A percentile compares a stretch with the other conserved stretches of the same genome.
Evolutionary conservation across 2,113 vertebrate species (phyloP).

Genomic region (Caracal caracal): DNA sequence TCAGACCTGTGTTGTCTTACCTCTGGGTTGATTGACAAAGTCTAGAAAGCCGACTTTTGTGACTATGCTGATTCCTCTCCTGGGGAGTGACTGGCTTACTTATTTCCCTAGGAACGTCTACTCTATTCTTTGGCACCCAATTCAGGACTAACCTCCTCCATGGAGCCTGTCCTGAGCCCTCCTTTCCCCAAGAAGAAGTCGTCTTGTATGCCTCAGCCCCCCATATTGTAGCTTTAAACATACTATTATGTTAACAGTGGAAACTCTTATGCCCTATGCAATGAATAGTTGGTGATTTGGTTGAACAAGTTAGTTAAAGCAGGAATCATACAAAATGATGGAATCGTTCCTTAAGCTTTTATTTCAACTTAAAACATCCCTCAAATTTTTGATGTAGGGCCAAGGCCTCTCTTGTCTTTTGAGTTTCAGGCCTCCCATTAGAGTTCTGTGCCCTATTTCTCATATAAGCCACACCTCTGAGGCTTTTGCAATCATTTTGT

Average conservation of each 20-base stretch:
- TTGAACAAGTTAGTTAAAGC: conserved; percentile 50
- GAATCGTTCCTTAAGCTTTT: conserved; percentile 16
- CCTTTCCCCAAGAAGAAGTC: not conserved
- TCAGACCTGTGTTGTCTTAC: not conserved
- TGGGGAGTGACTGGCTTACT: not conserved
- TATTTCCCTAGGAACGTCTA: not conserved
- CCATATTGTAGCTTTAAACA: not conserved
- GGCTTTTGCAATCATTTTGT: not conserved
- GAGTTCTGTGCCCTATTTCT: not conserved
- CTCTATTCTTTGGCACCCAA: not conserved
- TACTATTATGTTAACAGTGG: not conserved
- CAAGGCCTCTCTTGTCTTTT: not conserved
- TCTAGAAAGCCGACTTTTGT: not conserved
- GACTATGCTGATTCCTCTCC: not conserved
- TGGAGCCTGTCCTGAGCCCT: not conserved
- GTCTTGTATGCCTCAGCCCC: not conserved
- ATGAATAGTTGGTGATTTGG: conserved; percentile 5
- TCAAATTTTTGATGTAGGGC: conserved; percentile 8
- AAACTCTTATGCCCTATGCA: not conserved
- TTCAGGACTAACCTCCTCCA: not conserved
- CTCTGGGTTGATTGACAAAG: not conserved
- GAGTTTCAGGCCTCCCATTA: not conserved
- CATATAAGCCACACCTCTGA: not conserved
- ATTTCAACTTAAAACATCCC: conserved; percentile 55
- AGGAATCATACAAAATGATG: not conserved